Conservation (phyloP, 92 coral and sea anemone genomes). For the Nematostella vectensis region DNA sequence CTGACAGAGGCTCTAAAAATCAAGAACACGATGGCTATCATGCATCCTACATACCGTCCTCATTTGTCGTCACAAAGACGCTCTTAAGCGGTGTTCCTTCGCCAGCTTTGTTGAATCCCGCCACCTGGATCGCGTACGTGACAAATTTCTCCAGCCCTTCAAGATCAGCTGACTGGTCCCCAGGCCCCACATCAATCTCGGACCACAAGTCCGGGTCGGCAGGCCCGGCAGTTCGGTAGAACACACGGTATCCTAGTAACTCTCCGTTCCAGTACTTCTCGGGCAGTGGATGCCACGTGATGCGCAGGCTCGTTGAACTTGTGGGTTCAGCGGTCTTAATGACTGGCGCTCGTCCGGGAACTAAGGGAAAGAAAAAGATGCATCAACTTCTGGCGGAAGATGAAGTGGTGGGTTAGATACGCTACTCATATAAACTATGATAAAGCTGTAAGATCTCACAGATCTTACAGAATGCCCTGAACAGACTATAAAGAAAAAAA, state of each 20-base stretch:
- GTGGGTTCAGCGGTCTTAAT: conserved; percentile 33
- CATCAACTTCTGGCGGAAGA: not conserved
- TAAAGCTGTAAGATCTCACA: too few species aligned
- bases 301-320: conserved; percentile 60
- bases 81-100: conserved; percentile 43
- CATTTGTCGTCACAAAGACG: conserved; percentile 50
- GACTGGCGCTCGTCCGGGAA: conserved; percentile 69
- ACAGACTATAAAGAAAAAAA: too few species aligned
- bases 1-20: too few species aligned
- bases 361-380: conserved; percentile 18
- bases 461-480: too few species aligned
- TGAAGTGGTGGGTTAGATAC: too few species aligned
- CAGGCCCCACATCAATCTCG: conserved; percentile 31
- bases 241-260: conserved; percentile 64
- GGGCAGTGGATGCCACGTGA: conserved; percentile 58
- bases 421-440: too few species aligned
- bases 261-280: conserved; percentile 43
- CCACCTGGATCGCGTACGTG: conserved; percentile 54
- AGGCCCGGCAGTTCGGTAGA: conserved; percentile 20
- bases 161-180: conserved; percentile 9
- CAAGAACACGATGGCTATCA: not conserved
- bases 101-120: conserved; percentile 63
- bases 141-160: conserved; percentile 47
- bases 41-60: conserved; percentile 59
- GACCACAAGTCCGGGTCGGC: conserved; percentile 16